phyloP scores from a whole-genome alignment of 2,888 invertebrate genomes.

The Galerucella nymphaeae region DNA sequence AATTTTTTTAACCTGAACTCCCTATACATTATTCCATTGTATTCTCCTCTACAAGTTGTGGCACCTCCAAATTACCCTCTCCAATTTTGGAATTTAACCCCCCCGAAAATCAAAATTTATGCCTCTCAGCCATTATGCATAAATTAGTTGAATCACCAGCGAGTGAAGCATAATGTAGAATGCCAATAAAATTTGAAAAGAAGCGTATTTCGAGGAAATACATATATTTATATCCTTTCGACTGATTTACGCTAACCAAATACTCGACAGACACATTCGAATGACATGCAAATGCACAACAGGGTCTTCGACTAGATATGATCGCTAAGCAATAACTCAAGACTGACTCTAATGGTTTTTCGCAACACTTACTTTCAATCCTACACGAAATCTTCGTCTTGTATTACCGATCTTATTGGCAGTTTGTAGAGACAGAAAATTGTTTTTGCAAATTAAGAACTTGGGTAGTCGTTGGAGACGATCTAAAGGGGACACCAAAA shows the following conservation, averaged over 20 bases:
- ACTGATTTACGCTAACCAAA: constrained; percentile 13
- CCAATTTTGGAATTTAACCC: no score
- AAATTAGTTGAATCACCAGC: neutral
- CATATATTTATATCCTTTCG: constrained; percentile 1
- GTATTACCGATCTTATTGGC: constrained; percentile 23
- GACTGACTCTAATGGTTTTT: constrained; percentile 37
- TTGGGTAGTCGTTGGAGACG: neutral
- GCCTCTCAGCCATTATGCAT: no score
- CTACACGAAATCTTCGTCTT: constrained; percentile 31
- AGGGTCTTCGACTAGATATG: constrained; percentile 29
- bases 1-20: no score
- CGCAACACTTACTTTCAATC: constrained; percentile 34
- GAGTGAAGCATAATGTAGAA: constrained; percentile 3
- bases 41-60: no score
- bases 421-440: constrained; percentile 9
- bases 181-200: constrained; percentile 14
- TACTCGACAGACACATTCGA: constrained; percentile 26
- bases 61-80: no score
- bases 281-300: constrained; percentile 41
- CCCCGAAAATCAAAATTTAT: no score
- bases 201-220: constrained; percentile 16
- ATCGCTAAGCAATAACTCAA: constrained; percentile 26
- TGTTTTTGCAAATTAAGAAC: constrained; percentile 12
- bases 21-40: no score
- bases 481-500: neutral